phyloP scores from a whole-genome alignment of 2,888 invertebrate genomes.

The Sympetrum striolatum region DNA sequence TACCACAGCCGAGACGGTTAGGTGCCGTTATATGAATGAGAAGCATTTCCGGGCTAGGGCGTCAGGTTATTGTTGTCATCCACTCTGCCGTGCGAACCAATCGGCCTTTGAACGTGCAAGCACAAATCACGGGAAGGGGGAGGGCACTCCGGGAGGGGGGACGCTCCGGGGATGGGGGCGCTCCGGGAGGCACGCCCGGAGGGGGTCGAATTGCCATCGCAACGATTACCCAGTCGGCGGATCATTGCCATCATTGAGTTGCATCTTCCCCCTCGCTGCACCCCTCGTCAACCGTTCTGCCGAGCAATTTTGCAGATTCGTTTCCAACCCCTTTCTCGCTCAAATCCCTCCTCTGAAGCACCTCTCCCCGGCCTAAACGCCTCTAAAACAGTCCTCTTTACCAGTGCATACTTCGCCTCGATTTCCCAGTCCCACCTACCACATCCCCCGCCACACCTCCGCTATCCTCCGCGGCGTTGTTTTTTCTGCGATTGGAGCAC shows the following conservation, averaged over 20 bases:
- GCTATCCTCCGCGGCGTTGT: too few species aligned
- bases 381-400: too few species aligned
- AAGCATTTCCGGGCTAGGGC: background rate
- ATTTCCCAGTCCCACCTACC: too few species aligned
- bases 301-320: constrained; percentile 8
- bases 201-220: background rate
- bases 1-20: background rate
- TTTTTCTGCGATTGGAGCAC: too few species aligned
- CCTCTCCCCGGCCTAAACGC: too few species aligned
- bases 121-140: background rate
- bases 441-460: too few species aligned
- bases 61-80: constrained; percentile 17
- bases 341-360: background rate
- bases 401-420: too few species aligned
- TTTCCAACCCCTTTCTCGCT: background rate
- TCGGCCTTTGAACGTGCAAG: background rate
- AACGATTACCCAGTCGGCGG: background rate
- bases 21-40: constrained; percentile 25
- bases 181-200: background rate
- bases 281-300: background rate
- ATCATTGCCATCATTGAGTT: background rate
- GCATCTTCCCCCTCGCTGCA: background rate
- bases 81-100: background rate
- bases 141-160: background rate
- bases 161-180: background rate